Evolutionary conservation across 2,113 vertebrate genomes (phyloP).

Genomic region (Rhegmatorhina hoffmannsi): DNA sequence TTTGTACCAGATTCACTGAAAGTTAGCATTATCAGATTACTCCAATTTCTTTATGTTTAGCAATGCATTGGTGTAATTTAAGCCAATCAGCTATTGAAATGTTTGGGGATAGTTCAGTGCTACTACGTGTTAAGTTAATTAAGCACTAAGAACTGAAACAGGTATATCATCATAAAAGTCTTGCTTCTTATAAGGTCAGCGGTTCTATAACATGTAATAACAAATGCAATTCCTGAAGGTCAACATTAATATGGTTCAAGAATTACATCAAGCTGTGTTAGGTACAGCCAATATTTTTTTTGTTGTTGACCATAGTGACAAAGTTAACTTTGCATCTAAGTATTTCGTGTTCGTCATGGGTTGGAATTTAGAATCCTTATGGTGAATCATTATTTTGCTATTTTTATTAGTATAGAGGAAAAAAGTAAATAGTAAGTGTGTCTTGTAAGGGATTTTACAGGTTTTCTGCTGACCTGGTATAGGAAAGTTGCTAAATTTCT

Average conservation of each 20-base stretch:
- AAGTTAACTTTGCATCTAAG: background rate
- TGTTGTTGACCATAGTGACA: background rate
- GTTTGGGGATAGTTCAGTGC: background rate
- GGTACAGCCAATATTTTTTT: background rate
- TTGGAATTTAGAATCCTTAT: background rate
- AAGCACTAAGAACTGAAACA: background rate
- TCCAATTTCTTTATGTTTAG: background rate
- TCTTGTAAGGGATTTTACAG: background rate
- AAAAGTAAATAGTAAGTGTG: background rate
- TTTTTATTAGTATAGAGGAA: background rate
- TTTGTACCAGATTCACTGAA: background rate
- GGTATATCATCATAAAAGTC: conserved; percentile 10
- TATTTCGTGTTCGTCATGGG: background rate
- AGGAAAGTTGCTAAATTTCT: conserved; percentile 3
- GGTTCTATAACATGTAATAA: background rate
- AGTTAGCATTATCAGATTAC: background rate
- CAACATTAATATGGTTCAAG: background rate
- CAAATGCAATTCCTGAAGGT: background rate
- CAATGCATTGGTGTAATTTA: background rate
- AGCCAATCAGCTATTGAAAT: background rate
- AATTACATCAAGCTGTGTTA: background rate
- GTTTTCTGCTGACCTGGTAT: background rate
- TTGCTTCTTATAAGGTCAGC: conserved; percentile 28
- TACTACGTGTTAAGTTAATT: conserved; percentile 22
- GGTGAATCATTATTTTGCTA: background rate